Conservation (phyloP, 2,113 vertebrate genomes). For the Burhinus oedicnemus region DNA sequence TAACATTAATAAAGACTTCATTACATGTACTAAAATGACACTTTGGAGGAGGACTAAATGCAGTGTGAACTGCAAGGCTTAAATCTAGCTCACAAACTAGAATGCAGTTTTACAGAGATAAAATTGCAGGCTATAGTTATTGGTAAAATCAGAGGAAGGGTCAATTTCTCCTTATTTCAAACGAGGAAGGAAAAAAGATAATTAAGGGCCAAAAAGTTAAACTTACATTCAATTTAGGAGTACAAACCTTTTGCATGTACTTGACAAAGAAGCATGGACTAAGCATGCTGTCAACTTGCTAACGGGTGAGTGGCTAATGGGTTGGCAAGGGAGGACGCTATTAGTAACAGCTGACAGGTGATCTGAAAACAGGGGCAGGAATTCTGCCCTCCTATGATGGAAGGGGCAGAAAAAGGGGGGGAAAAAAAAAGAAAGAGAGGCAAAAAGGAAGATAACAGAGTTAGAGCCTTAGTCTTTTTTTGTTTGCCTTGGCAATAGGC, state of each 20-base stretch:
- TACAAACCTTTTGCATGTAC: rapidly evolving
- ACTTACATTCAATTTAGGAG: not conserved
- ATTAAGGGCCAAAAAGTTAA: not conserved
- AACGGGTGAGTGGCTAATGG: not conserved
- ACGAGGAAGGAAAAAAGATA: not conserved
- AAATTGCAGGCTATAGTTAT: not conserved
- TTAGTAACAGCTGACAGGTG: not conserved
- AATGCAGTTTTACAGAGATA: not conserved
- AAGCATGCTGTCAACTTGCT: not conserved
- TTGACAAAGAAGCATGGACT: not conserved
- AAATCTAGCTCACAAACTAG: not conserved
- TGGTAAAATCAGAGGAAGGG: not conserved
- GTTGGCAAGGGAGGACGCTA: not conserved
- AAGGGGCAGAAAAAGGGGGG: not conserved
- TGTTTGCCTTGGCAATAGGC: not conserved
- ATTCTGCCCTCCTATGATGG: not conserved
- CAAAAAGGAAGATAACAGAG: not conserved
- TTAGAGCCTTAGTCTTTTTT: not conserved
- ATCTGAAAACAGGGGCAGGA: not conserved
- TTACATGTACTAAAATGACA: not conserved
- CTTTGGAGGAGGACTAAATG: not conserved
- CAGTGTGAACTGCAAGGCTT: not conserved
- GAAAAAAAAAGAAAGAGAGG: not conserved
- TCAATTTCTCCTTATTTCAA: not conserved
- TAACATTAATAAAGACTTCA: not conserved